Evolutionary conservation across 2,113 vertebrate genomes (phyloP), one percentile per base, ranked within the genome.

Genomic region (Tetrao urogallus): DNA sequence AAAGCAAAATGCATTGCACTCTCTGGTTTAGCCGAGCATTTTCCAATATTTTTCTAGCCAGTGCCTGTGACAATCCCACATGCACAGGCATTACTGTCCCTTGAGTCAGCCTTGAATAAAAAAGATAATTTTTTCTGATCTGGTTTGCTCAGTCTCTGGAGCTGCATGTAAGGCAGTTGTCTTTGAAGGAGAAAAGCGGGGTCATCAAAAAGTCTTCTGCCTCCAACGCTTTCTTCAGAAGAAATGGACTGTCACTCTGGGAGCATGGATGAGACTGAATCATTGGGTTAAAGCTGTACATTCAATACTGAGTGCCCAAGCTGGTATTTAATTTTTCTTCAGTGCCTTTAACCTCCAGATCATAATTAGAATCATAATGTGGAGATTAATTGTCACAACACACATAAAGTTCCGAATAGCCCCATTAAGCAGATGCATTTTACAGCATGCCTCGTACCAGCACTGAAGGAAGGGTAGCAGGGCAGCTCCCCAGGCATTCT

Each of bases 301-400:
- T 48, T 64, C 13, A 83, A 56, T 2, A 61, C 13, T 27, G 50
- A 74, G 21, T 81, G 7, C 21, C 54, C 38, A 54, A 72, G 15
- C 11, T 66, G 54, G 28, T 81, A 20, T 52, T 75, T 12, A 40
- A 76, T 90, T 92, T 84, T 84, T 48, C 74, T 79, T 64, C 40
- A 54, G 40, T 73, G 36, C 30, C 48, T 84, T 94, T 93, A 82
- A 84, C 86, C 43, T 82, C 69, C 25, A 52, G 70, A 69, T 58
- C 82, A 66, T 61, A 86, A 36, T 86, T 78, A 81, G 76, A 86
- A 34, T 28, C 19, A 32, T 77, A 32, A 86, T 60, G 34, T 83
- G 94, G 56, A 57, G 52, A 82, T 82, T 47, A 83, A 61, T 86
- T 86, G 61, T 75, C 43, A 54, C 36, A 94, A 69, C 38, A 83